Conservation (phyloP, 2,797 vertebrate species). For the Rhinichthys osculus region DNA sequence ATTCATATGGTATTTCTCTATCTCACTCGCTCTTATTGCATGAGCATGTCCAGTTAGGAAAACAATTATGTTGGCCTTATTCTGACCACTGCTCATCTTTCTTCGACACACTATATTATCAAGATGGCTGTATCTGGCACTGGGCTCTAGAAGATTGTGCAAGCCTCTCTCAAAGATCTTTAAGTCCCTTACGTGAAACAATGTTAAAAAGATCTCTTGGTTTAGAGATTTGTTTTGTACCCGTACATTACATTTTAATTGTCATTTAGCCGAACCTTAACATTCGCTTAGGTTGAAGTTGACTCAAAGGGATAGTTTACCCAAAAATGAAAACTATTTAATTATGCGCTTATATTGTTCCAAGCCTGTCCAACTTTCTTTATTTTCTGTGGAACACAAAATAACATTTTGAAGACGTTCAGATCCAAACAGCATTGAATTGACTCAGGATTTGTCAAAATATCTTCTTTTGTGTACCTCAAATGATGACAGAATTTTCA, state of each 20-base stretch:
- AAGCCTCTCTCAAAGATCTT: constrained; percentile 18
- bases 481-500: background rate
- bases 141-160: background rate
- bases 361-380: no score
- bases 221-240: constrained; percentile 5
- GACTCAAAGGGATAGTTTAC: background rate
- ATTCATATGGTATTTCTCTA: constrained; percentile 51
- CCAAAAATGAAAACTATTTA: background rate
- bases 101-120: constrained; percentile 14
- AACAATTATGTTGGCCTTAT: background rate
- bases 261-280: background rate
- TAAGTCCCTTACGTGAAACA: constrained; percentile 8
- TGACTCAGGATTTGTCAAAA: background rate
- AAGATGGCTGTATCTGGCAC: constrained; percentile 19
- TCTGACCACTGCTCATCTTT: constrained; percentile 24
- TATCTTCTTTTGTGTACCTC: background rate
- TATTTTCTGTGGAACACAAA: background rate
- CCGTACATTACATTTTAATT: background rate
- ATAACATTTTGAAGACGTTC: background rate
- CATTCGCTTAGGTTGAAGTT: background rate
- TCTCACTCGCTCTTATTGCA: constrained; percentile 21
- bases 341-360: background rate
- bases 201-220: background rate
- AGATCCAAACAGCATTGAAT: background rate
- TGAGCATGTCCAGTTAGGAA: constrained; percentile 30